Base-by-base conservation (phyloP, 2,888 invertebrate genomes). In the Mystacides longicornis region DNA sequence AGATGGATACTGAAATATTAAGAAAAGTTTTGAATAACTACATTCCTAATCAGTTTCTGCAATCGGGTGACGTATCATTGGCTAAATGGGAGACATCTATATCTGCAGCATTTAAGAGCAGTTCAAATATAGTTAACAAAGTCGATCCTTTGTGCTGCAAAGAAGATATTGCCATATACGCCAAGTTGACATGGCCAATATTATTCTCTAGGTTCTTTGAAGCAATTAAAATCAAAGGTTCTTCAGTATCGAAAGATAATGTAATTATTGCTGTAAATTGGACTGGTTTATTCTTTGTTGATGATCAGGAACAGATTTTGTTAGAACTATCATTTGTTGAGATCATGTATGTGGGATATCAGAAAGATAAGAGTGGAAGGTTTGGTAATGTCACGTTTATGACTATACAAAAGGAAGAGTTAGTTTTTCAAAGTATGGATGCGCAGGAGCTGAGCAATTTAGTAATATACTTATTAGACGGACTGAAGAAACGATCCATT, bases 131-230 rank as follows among this genome's bases (percentile, higher is more conserved):
- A 3, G 81, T 83, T 64, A 83, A 86, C 51, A 76, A 78, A 64
- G 73, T 81, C 20, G 81, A 87, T 49, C 74, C 82, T 2, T 68
- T 82, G 21, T 81, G 83, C 63, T 91, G 92, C 20, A 92, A 91
- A 70, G 91, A 91, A 71, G 93, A 95, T 67, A 86, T 97, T 52
- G 93, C 95, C 0, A 85, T 87, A 65, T 95, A 89, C 71, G 89
- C 93, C 1, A 93, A 93, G 74, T 77, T 88, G 59, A 90, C 92
- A 64, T 97, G 96, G 96, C 93, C 95, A 0, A 85, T 97, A 70
- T 75, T 95, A 4, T 97, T 97, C 71, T 95, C 95, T 0, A 81
- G 92, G 66, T 95, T 95, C 70, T 97, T 89, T 67, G 96, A 97
- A 75, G 93, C 90, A 0, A 78, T 87, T n/a, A 86, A 86, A 67